Evolutionary conservation across 1,140 invertebrate genomes (phyloP).

Genomic region (Himalopsyche phryganea): DNA sequence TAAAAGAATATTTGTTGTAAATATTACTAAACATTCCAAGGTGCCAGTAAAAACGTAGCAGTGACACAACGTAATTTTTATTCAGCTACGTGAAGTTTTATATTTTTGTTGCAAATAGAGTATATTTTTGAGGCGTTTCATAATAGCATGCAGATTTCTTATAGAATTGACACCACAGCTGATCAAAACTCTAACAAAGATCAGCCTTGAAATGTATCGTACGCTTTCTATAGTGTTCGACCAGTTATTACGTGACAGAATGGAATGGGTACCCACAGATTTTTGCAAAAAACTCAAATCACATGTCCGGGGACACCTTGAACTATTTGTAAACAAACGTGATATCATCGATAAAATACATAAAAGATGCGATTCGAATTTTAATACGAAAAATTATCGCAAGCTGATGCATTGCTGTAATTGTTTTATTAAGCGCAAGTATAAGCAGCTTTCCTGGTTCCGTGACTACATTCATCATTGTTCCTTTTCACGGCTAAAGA

Average conservation of each 20-base stretch:
- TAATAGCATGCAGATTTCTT: background rate
- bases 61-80: background rate
- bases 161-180: conserved; percentile 7
- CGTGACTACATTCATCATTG: too few species aligned
- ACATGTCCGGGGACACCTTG: background rate
- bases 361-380: too few species aligned
- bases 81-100: background rate
- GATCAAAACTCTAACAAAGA: conserved; percentile 11
- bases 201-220: conserved; percentile 2
- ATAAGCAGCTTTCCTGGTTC: too few species aligned
- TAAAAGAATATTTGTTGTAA: background rate
- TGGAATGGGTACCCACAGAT: background rate
- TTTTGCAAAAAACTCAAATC: background rate
- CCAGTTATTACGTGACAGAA: conserved; percentile 4
- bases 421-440: too few species aligned
- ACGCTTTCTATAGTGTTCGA: conserved; percentile 3
- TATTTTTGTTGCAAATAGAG: background rate
- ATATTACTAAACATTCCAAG: too few species aligned
- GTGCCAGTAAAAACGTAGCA: too few species aligned
- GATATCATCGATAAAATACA: too few species aligned
- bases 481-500: too few species aligned
- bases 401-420: too few species aligned
- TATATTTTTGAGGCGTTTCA: background rate
- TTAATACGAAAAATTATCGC: too few species aligned
- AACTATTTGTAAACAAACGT: too few species aligned